phyloP scores from a whole-genome alignment of 37 sponge, comb jelly and placozoan species.

The Haliclona indistincta region DNA sequence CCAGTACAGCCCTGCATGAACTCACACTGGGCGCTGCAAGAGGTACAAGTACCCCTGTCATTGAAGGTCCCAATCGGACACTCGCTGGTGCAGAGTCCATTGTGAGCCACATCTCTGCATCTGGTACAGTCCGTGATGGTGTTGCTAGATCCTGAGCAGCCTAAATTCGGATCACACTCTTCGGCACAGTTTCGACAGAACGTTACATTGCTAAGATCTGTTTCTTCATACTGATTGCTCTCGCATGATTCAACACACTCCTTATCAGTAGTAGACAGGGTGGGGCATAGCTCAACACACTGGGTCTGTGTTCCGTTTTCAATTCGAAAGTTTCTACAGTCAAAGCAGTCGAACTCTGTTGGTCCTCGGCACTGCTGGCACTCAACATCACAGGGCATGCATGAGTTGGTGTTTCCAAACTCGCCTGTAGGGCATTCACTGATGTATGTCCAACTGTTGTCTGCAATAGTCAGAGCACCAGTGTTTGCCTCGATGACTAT shows the following conservation, averaged over 20 bases:
- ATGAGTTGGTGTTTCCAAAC: slow-evolving; percentile 34
- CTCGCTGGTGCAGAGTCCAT: slow-evolving; percentile 17
- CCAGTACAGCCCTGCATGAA: slow-evolving; percentile 46
- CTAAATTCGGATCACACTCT: slow-evolving; percentile 30
- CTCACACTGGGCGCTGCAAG: slow-evolving; percentile 53
- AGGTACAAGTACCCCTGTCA: slow-evolving; percentile 30
- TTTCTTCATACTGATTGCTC: slow-evolving; percentile 33
- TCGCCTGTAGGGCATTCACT: slow-evolving; percentile 36
- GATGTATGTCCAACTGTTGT: slow-evolving; percentile 39
- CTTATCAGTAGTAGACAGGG: slow-evolving; percentile 34
- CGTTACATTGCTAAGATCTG: not conserved
- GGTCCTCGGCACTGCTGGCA: slow-evolving; percentile 48
- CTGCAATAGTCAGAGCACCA: slow-evolving; percentile 43
- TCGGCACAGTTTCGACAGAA: slow-evolving; percentile 51
- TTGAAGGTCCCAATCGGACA: slow-evolving; percentile 38
- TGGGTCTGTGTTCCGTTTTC: not conserved
- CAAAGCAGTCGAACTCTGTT: slow-evolving; percentile 28
- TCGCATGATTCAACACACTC: slow-evolving; percentile 55
- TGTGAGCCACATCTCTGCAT: slow-evolving; percentile 19
- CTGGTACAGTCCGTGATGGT: slow-evolving; percentile 32
- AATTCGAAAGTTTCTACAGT: slow-evolving; percentile 38
- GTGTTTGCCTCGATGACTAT: slow-evolving; percentile 59
- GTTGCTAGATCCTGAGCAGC: slow-evolving; percentile 54
- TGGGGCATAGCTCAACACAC: slow-evolving; percentile 57
- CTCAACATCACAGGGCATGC: slow-evolving; percentile 34